phyloP scores from a whole-genome alignment of 1,140 invertebrate species.

The Leptinotarsa defecta region DNA sequence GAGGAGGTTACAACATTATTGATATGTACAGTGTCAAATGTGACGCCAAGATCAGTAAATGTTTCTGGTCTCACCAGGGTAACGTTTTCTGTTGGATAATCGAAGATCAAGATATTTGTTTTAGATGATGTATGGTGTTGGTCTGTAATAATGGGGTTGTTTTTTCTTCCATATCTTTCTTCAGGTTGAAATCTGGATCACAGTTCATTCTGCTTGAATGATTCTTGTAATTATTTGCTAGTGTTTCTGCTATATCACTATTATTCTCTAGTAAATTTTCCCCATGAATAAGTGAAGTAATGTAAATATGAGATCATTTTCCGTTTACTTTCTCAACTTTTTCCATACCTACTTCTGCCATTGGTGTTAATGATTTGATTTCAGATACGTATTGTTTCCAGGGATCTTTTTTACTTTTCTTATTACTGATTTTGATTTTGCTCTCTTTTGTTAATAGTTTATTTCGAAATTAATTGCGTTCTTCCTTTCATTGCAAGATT shows the following conservation, averaged over 20 bases:
- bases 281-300: neutral
- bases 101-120: too few species aligned
- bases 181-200: neutral
- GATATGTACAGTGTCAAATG: too few species aligned
- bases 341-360: neutral
- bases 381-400: neutral
- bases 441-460: neutral
- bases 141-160: neutral
- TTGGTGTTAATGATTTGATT: neutral
- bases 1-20: too few species aligned
- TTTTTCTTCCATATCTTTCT: neutral
- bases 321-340: neutral
- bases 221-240: neutral
- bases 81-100: too few species aligned
- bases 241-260: neutral
- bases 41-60: too few species aligned
- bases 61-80: too few species aligned
- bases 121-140: neutral
- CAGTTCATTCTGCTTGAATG: neutral
- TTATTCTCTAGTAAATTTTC: neutral
- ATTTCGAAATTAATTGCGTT: too few species aligned
- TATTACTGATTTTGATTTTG: neutral
- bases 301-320: neutral
- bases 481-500: too few species aligned
- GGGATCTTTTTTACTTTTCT: neutral